Conservation (phyloP, 2,888 invertebrate species). For the Abrostola tripartita region DNA sequence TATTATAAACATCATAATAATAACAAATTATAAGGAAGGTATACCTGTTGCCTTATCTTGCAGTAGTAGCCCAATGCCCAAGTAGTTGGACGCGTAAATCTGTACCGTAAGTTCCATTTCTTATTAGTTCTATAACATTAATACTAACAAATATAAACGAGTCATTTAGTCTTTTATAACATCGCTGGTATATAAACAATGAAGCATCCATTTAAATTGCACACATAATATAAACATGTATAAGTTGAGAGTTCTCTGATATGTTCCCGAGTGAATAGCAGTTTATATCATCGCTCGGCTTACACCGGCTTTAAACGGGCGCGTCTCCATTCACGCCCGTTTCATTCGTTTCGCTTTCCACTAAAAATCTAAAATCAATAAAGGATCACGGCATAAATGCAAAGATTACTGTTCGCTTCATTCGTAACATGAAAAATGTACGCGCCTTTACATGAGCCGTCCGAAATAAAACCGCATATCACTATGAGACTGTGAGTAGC, state of each 20-base stretch:
- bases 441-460: conserved; percentile 84
- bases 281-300: conserved; percentile 86
- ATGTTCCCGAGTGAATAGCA: conserved; percentile 80
- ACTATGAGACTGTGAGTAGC: conserved; percentile 86
- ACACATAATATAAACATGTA: conserved; percentile 56
- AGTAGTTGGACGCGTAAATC: no score
- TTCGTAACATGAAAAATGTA: conserved; percentile 86
- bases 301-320: conserved; percentile 84
- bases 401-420: conserved; percentile 86
- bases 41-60: no score
- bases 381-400: conserved; percentile 88
- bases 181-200: conserved; percentile 17
- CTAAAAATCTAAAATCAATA: conserved; percentile 89
- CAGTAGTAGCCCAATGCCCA: no score
- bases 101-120: no score
- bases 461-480: conserved; percentile 88
- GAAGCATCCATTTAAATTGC: conserved; percentile 39
- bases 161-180: not conserved
- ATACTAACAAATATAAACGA: no score
- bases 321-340: conserved; percentile 85
- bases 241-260: conserved; percentile 77
- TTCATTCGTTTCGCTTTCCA: conserved; percentile 87
- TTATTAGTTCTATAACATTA: no score
- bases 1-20: no score
- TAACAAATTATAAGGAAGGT: no score